Base-by-base conservation (phyloP, 2,797 vertebrate species). In the Odontamblyopus lacepedii region DNA sequence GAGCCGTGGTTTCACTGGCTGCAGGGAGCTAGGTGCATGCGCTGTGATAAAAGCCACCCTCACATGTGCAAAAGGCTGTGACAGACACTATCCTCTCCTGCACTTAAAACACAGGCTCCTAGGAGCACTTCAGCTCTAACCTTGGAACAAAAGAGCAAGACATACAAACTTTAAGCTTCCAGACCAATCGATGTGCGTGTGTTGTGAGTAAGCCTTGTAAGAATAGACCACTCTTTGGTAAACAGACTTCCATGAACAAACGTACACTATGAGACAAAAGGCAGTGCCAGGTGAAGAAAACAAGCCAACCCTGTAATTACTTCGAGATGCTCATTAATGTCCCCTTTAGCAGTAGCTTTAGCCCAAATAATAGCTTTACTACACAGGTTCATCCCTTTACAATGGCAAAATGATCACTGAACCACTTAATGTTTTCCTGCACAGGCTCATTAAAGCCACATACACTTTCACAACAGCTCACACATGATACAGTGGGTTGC, bases 81-180 rank as follows among this genome's bases (percentile, higher is more conserved):
- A 61, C 74, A 77, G 56, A 80, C 64, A 76, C 38, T 74, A 26
- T 50, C 23, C 15, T 59, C 59, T 68, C 30, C 41, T 48, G 75
- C 13, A 78, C 48, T 73, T 26, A 38, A 51, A 71, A 80, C 44
- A 72, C 18, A 78, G 38, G 69, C 55, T 78, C 71, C 60, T 78
- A 55, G 35, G 69, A 55, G 76, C 70, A 19, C 69, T 73, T 72
- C 61, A 62, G 60, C 53, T 77, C 73, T 64, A 77, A 84, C 77
- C 73, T 76, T 84, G 75, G 44, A 72, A 68, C 26, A 70, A 70
- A 73, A 81, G 71, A 72, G 53, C n/a, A 60, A 77, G 74, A 73
- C 61, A 74, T 8, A 78, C 35, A 77, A 48, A 53, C 60, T 81
- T 87, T 83, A 79, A 78, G 76, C 67, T 82, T 78, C 50, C 60